Conservation (phyloP, 1,140 invertebrate genomes). For the Holcopasites calliopsidis region DNA sequence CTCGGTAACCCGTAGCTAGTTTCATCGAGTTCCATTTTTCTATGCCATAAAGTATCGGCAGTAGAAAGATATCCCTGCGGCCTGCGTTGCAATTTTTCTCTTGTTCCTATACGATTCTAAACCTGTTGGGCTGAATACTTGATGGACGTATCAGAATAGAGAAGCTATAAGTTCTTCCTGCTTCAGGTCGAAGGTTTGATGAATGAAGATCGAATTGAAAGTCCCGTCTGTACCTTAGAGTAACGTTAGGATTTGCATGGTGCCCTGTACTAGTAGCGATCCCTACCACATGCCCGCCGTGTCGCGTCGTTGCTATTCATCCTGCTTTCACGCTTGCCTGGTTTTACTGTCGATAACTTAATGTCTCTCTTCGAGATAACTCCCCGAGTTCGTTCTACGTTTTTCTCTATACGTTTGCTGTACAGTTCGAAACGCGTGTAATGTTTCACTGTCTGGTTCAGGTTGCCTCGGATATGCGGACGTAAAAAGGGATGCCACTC, state of each 20-base stretch:
- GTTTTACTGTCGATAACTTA: conserved; percentile 62
- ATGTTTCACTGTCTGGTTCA: conserved; percentile 1
- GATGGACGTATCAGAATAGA: conserved; percentile 50
- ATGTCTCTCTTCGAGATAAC: conserved; percentile 48
- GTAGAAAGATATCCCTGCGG: conserved; percentile 38
- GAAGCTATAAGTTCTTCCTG: conserved; percentile 28
- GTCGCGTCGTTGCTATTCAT: conserved; percentile 55
- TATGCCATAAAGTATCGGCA: conserved; percentile 26
- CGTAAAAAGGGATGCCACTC: not conserved
- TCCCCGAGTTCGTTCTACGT: conserved; percentile 33
- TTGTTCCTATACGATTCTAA: conserved; percentile 39
- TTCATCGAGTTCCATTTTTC: conserved; percentile 34
- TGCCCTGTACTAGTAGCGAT: conserved; percentile 43
- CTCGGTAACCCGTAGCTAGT: conserved; percentile 31
- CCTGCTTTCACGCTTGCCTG: conserved; percentile 55
- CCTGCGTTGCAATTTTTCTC: conserved; percentile 48
- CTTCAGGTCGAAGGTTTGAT: conserved; percentile 54
- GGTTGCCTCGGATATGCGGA: not conserved
- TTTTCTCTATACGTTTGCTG: not conserved
- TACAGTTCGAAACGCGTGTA: not conserved
- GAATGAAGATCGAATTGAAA: conserved; percentile 59
- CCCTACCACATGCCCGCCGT: conserved; percentile 56
- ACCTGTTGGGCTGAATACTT: conserved; percentile 59
- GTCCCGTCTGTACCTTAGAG: conserved; percentile 30
- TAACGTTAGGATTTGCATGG: conserved; percentile 3